Percentiles rank a stretch among this genome's conserved stretches.
Evolutionary conservation across 2,113 vertebrate species (phyloP).

Genomic region (Panurus biarmicus): DNA sequence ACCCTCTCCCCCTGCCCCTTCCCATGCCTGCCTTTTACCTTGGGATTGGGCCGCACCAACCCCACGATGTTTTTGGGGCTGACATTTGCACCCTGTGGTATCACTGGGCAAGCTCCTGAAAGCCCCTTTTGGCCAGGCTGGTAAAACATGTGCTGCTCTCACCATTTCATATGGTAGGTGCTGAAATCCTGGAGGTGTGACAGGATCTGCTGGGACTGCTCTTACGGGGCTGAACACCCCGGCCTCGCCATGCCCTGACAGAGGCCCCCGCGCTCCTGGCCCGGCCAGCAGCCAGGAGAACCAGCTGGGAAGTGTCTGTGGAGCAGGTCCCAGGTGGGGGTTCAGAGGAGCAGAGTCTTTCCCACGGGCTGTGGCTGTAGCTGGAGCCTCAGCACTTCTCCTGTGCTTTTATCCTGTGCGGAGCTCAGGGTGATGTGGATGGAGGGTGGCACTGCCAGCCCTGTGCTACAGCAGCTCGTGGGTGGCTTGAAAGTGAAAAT

Average conservation of each 20-base stretch:
- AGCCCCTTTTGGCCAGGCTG: background rate
- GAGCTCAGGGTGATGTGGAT: background rate
- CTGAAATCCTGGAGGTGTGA: background rate
- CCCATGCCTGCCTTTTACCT: background rate
- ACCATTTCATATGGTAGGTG: background rate
- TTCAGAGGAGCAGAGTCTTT: background rate
- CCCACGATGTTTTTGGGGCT: accelerated
- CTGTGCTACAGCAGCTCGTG: accelerated
- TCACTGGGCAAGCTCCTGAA: background rate
- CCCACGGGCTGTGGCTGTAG: background rate
- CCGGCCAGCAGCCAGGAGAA: background rate
- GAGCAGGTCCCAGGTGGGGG: background rate
- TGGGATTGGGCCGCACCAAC: background rate
- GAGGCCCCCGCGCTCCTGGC: background rate
- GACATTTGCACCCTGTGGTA: background rate
- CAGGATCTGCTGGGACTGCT: background rate
- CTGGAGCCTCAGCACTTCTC: accelerated
- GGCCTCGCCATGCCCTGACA: background rate
- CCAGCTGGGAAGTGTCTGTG: background rate
- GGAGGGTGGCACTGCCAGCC: background rate
- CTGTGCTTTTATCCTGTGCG: background rate
- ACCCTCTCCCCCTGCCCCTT: background rate
- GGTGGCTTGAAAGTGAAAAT: background rate
- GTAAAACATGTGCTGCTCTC: background rate
- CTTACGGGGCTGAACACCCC: accelerated